These are phyloP conservation scores for Leptinotarsa tumamoca DNA, from an alignment of 2,888 invertebrate genomes.

Conservation along the genomic window DNA sequence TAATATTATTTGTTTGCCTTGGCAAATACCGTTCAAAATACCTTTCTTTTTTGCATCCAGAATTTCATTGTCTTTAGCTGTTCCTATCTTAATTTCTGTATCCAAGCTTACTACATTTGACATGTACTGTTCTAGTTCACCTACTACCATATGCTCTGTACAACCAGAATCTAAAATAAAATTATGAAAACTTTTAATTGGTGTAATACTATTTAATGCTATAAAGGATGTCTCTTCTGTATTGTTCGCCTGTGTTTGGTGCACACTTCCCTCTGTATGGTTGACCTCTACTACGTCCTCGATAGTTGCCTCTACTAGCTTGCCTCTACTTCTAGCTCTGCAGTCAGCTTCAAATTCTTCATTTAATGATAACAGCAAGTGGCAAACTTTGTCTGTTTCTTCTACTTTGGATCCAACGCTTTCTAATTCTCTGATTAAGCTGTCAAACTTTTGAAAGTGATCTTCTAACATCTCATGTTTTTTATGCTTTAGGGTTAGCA, in stretches of 20 bases:
- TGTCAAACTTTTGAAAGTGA: slow-evolving; percentile 51
- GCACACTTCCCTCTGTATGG: slow-evolving; percentile 28
- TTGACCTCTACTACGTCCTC: slow-evolving; percentile 45
- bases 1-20: slow-evolving; percentile 31
- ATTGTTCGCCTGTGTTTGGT: slow-evolving; percentile 4
- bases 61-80: slow-evolving; percentile 25
- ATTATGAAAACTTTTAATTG: neutral
- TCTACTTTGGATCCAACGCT: slow-evolving; percentile 45
- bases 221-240: no score
- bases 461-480: slow-evolving; percentile 47
- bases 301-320: neutral
- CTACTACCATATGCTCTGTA: slow-evolving; percentile 30
- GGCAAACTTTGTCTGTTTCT: slow-evolving; percentile 50
- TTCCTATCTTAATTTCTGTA: slow-evolving; percentile 31
- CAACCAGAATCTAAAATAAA: slow-evolving; percentile 36
- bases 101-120: slow-evolving; percentile 20
- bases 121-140: slow-evolving; percentile 29
- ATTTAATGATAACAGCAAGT: slow-evolving; percentile 47
- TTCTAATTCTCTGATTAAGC: slow-evolving; percentile 48
- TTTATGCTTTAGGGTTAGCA: slow-evolving; percentile 45
- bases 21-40: slow-evolving; percentile 28
- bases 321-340: no score
- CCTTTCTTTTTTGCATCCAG: slow-evolving; percentile 23
- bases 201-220: slow-evolving; percentile 5
- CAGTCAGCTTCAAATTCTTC: slow-evolving; percentile 41